These are phyloP conservation scores for Prionailurus viverrinus DNA, from an alignment of 2,113 vertebrate species.

Conservation along the genomic window DNA sequence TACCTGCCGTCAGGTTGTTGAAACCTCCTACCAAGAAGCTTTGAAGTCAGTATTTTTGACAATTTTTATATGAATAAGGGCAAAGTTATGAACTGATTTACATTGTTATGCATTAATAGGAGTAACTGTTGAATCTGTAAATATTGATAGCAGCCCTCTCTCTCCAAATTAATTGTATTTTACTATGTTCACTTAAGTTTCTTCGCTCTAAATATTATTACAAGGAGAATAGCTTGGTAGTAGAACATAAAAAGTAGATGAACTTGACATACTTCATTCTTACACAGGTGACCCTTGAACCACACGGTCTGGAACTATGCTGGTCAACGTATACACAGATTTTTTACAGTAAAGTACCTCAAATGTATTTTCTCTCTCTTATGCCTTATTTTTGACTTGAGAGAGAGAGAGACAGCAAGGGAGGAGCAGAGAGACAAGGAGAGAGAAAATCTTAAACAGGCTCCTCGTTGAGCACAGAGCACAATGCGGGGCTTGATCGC, in stretches of 20 bases:
- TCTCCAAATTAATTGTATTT: neutral
- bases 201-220: neutral
- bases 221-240: neutral
- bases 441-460: no score
- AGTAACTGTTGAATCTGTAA: neutral
- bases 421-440: no score
- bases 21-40: neutral
- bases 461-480: no score
- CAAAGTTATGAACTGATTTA: neutral
- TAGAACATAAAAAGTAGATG: neutral
- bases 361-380: neutral
- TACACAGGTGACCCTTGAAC: neutral
- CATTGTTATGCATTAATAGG: neutral
- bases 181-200: neutral
- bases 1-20: neutral
- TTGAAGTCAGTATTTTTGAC: neutral
- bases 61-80: neutral
- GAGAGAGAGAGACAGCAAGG: no score
- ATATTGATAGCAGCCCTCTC: neutral
- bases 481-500: no score
- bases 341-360: neutral
- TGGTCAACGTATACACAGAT: neutral
- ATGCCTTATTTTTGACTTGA: no score
- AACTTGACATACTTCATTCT: no score
- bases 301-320: neutral